phyloP scores from a whole-genome alignment of 2,113 vertebrate species.

The Scomber scombrus region DNA sequence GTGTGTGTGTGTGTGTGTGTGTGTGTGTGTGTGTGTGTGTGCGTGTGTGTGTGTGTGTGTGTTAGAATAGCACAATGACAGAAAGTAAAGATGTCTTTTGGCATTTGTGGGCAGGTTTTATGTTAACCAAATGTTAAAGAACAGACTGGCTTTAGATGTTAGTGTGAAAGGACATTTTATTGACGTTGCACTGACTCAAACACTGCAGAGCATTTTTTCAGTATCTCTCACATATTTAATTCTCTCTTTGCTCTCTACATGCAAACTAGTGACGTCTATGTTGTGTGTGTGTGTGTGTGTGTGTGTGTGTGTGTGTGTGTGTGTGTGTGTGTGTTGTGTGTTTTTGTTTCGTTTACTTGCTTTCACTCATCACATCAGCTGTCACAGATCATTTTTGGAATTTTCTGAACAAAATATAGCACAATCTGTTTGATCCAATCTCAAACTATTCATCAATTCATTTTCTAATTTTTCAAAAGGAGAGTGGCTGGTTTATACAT shows the following conservation, averaged over 20 bases:
- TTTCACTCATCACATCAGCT: slow-evolving; percentile 18
- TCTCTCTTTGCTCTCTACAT: slow-evolving; percentile 32
- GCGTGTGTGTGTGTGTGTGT: neutral
- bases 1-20: no score
- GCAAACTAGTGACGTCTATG: slow-evolving; percentile 30
- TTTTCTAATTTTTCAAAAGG: neutral
- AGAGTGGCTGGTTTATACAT: neutral
- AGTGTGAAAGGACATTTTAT: slow-evolving; percentile 72
- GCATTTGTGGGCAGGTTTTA: slow-evolving; percentile 60
- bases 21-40: no score
- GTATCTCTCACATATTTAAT: slow-evolving; percentile 28
- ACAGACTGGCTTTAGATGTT: slow-evolving; percentile 59
- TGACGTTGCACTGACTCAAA: slow-evolving; percentile 56
- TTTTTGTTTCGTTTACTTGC: slow-evolving; percentile 1
- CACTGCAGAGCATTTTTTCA: slow-evolving; percentile 41
- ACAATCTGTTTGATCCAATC: neutral
- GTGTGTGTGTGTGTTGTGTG: no score
- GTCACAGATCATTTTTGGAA: neutral
- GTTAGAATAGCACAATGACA: neutral
- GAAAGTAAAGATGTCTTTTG: slow-evolving; percentile 50
- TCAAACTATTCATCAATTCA: neutral
- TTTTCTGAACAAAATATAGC: neutral
- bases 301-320: neutral
- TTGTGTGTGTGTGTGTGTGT: neutral
- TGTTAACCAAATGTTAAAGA: slow-evolving; percentile 63